These are phyloP conservation scores for Ammospiza nelsoni DNA, from an alignment of 2,113 vertebrate genomes.

Conservation along the genomic window DNA sequence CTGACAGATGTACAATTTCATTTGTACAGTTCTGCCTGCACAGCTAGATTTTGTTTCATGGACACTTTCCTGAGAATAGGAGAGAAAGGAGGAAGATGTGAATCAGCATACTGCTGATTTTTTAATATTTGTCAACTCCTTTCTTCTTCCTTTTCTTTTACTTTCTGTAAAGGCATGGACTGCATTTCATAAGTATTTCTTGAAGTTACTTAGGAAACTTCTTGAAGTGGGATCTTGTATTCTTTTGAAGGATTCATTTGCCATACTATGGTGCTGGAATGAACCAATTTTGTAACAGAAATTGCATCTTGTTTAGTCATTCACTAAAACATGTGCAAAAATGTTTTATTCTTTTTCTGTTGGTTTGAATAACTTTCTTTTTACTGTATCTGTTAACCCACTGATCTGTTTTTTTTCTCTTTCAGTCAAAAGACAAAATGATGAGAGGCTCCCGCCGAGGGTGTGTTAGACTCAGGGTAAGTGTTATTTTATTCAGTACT, in stretches of 20 bases:
- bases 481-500: not conserved
- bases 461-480: constrained; percentile 92
- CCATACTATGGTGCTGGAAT: not conserved
- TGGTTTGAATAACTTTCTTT: not conserved
- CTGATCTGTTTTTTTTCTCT: constrained; percentile 35
- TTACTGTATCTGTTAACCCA: not conserved
- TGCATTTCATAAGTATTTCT: not conserved
- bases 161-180: not conserved
- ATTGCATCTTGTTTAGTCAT: not conserved
- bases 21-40: not conserved
- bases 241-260: not conserved
- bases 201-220: not conserved
- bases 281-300: not conserved
- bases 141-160: not conserved
- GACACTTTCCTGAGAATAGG: not conserved
- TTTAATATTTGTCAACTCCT: not conserved
- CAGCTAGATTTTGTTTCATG: not conserved
- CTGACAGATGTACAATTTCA: not conserved
- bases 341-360: not conserved
- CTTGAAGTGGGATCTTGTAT: not conserved
- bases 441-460: constrained; percentile 98
- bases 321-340: not conserved
- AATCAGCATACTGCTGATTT: not conserved
- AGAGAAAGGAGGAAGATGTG: not conserved
- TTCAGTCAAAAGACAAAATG: constrained; percentile 99